Evolutionary conservation across 2,888 invertebrate species (phyloP), one percentile per base, ranked within the genome.

Genomic region (Coremacera marginata): DNA sequence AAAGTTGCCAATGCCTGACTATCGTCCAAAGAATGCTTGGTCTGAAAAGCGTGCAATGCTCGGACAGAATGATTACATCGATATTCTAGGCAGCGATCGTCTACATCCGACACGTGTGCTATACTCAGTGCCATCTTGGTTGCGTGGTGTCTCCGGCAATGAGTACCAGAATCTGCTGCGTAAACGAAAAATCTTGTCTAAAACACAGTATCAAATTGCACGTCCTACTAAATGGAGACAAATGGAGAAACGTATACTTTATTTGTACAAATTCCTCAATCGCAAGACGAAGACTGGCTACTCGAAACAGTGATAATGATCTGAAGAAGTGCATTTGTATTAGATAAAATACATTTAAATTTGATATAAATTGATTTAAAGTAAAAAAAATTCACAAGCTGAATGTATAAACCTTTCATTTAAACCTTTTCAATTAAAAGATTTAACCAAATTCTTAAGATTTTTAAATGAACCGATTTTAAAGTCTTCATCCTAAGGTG

Each of bases 21-120:
- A 95, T 81, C 84, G 92, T 75, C 96, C 96, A 3, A 91, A 90
- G 81, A 92, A 96, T 89, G 85, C 89, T 0, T 98, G 98, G 98
- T 86, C 90, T 0, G 92, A 93, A 82, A 94, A 93, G 83, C 92
- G 92, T 84, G 96, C 97, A 1, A 88, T 96, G 0, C 97, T 95
- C 90, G 98, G 98, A 0, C 98, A 98, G 88, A 98, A 98, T 90
- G 98, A 98, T 89, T 98, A 98, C 86, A 97, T 98, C 81, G 98
- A 99, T 88, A 97, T 99, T 77, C 91, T 99, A 72, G 98, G 98
- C 2, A 93, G 94, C 85, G 96, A 95, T 49, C 91, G 91, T 19
- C 82, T 95, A 7, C 96, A 97, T 88, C 98, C 98, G 0, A 94
- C 95, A 0, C 94, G 93, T 86, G 92, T 98, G 16, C 89, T 97